Conservation (phyloP, 2,113 vertebrate species). For the rabbit (Oryctolagus cuniculus) region mOryCun1.1 NC_091435.1:75203001-75203500, state of each 20-base stretch:
- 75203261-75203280: constrained; percentile 30
- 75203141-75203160: neutral
- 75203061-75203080: constrained; percentile 69
- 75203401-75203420: constrained; percentile 12
- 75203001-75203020: constrained; percentile 71
- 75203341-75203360: neutral
- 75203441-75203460: constrained; percentile 58
- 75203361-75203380: neutral
- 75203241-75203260: neutral
- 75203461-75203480: constrained; percentile 47
- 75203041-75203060: constrained; percentile 68
- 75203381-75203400: constrained; percentile 42
- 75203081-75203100: constrained; percentile 39
- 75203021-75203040: constrained; percentile 60
- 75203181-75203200: constrained; percentile 46
- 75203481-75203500: constrained; percentile 66
- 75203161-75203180: constrained; percentile 2
- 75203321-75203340: constrained; percentile 63
- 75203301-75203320: constrained; percentile 46
- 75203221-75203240: constrained; percentile 35
- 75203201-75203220: constrained; percentile 24
- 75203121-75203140: constrained; percentile 34
- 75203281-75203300: constrained; percentile 52
- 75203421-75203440: constrained; percentile 67
- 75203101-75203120: constrained; percentile 50